A percentile compares a stretch with the other conserved stretches of the same genome.
Evolutionary conservation across 2,888 invertebrate species (phyloP).

Genomic region (Plagodis pulveraria): DNA sequence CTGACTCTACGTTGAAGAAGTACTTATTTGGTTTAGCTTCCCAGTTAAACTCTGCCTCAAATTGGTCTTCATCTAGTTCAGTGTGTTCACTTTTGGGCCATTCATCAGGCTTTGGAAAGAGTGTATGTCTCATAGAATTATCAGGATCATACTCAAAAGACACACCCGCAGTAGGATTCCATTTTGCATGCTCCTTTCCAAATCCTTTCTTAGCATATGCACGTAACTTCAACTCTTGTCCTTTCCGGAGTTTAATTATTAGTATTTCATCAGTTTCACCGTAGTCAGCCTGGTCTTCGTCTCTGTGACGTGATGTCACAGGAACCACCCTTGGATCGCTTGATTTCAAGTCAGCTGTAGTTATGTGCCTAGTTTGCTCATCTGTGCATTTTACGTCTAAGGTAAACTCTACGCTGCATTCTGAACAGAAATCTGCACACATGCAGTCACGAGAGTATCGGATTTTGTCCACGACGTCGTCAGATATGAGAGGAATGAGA

Average conservation of each 20-base stretch:
- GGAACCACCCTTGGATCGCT: conserved; percentile 96
- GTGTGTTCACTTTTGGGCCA: conserved; percentile 99
- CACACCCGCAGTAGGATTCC: conserved; percentile 99
- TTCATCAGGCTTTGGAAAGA: conserved; percentile 98
- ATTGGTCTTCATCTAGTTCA: conserved; percentile 95
- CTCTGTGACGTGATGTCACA: conserved; percentile 95
- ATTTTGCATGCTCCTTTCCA: conserved; percentile 99
- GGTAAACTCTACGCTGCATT: conserved; percentile 99
- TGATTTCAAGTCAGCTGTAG: conserved; percentile 97
- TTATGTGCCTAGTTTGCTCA: conserved; percentile 97
- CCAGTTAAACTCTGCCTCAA: conserved; percentile 97
- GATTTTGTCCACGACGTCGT: conserved; percentile 96
- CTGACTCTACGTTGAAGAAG: conserved; percentile 98
- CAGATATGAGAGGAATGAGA: conserved; percentile 97
- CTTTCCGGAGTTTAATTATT: conserved; percentile 89
- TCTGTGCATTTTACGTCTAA: conserved; percentile 97
- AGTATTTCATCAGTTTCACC: conserved; percentile 96
- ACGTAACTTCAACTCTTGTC: conserved; percentile 96
- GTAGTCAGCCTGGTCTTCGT: conserved; percentile 97
- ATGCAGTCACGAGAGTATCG: conserved; percentile 98
- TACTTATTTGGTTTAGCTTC: conserved; percentile 98
- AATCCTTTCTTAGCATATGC: conserved; percentile 99
- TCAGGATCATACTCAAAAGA: conserved; percentile 99
- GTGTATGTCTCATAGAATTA: conserved; percentile 97
- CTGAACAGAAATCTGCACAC: conserved; percentile 98